Base-by-base conservation (phyloP, 2,113 vertebrate species). In the Halichoeres trimaculatus region DNA sequence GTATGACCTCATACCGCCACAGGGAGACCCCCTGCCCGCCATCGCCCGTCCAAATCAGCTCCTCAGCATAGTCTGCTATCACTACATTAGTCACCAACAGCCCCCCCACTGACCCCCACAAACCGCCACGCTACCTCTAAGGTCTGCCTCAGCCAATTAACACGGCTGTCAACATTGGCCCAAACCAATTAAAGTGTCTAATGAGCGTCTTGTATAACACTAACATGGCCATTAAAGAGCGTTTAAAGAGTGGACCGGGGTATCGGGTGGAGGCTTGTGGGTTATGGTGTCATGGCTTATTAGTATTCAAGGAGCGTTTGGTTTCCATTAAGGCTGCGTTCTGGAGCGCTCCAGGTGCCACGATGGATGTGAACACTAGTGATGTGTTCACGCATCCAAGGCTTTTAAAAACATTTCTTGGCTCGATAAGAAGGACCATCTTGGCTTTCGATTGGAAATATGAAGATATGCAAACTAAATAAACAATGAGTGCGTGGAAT, bases 201-300 rank as follows among this genome's bases (percentile, higher is more conserved):
- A 93, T 92, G 88, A 93, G 89, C 58, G 22, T 89, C 90, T 93
- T 89, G 87, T 90, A 89, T 92, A 89, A 90, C 78, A 84, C 87
- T 88, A 87, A 86, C 81, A 87, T 16, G 77, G 76, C 89, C 85
- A 89, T 92, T 91, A 93, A 90, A 88, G 88, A 89, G 70, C 74
- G 61, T 91, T 92, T 91, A 91, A 91, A 88, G 86, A 83, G 88
- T 74, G 81, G 48, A 54, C 47, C 9, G 75, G 86, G 88, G 89
- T 91, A 92, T 91, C 91, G 52, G 82, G 88, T 91, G 86, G 64
- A 90, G 74, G 77, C 77, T 75, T 91, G 92, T 30, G 92, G 91
- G 81, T 90, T 85, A 92, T 86, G 78, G 78, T 91, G 91, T 92
- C 91, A 92, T 86, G 83, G 76, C 86, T 88, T 88, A 90, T 93